These are phyloP conservation scores for Clinocottus analis DNA, from an alignment of 2,113 vertebrate species.

Conservation along the genomic window DNA sequence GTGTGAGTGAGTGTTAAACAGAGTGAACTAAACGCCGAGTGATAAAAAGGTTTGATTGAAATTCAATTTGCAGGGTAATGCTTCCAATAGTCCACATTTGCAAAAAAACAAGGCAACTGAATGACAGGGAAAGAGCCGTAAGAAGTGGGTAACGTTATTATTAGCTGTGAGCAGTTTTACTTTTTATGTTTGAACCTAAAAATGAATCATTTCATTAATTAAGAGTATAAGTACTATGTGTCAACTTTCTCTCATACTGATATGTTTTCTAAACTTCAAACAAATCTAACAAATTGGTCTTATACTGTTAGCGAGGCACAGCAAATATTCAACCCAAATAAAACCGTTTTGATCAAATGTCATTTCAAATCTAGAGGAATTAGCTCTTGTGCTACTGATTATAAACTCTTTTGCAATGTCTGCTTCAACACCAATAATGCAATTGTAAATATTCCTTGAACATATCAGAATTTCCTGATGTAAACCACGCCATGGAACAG, in stretches of 20 bases:
- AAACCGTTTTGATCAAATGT: not conserved
- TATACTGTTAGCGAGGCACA: not conserved
- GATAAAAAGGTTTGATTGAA: constrained; percentile 59
- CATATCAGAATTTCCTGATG: no score
- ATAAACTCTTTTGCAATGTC: no score
- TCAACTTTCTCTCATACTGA: not conserved
- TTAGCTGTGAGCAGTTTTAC: constrained; percentile 22
- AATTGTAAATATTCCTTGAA: not conserved
- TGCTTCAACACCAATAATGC: not conserved
- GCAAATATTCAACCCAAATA: not conserved
- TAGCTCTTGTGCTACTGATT: no score
- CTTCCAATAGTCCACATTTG: constrained; percentile 54
- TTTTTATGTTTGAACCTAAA: constrained; percentile 7
- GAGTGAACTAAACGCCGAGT: constrained; percentile 8
- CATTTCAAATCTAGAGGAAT: not conserved
- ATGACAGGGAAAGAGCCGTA: constrained; percentile 44
- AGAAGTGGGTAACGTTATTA: constrained; percentile 44
- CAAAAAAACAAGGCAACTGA: constrained; percentile 58
- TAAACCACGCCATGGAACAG: no score
- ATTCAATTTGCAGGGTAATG: constrained; percentile 55
- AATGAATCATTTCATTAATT: not conserved
- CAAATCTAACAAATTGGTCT: not conserved
- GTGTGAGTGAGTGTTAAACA: constrained; percentile 38
- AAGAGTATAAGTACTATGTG: not conserved
- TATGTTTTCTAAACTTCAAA: not conserved